These are phyloP conservation scores for Empis stercorea DNA, from an alignment of 2,888 invertebrate species.

Conservation along the genomic window DNA sequence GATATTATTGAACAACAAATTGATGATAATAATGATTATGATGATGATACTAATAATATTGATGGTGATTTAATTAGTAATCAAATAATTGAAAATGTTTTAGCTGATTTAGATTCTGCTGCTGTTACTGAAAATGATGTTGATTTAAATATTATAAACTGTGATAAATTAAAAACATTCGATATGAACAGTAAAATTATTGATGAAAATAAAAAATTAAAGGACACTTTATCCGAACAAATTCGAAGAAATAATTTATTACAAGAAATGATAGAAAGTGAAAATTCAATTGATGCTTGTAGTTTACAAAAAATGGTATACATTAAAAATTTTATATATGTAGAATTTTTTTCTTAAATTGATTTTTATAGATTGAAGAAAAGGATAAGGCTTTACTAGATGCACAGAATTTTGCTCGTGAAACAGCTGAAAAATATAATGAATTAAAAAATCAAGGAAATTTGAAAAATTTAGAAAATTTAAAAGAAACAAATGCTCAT, in stretches of 20 bases:
- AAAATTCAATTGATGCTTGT: conserved; percentile 11
- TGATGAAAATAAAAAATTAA: conserved; percentile 13
- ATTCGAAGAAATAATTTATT: conserved; percentile 13
- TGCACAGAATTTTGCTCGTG: conserved; percentile 11
- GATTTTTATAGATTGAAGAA: conserved; percentile 8
- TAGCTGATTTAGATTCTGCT: conserved; percentile 8
- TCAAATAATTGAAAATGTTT: conserved; percentile 13
- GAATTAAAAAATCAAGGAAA: conserved; percentile 8
- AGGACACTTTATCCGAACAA: conserved; percentile 13
- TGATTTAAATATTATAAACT: conserved; percentile 3
- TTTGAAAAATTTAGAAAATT: conserved; percentile 9
- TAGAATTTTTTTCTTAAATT: not conserved
- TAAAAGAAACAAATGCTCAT: conserved; percentile 13
- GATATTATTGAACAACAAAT: not conserved
- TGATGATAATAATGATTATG: conserved; percentile 6
- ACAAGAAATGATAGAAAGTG: conserved; percentile 15
- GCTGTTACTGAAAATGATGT: no score
- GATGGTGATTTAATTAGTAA: conserved; percentile 10
- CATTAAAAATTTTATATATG: not conserved
- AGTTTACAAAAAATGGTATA: conserved; percentile 12
- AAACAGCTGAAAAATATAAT: conserved; percentile 12
- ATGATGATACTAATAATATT: conserved; percentile 5
- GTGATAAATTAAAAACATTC: conserved; percentile 1
- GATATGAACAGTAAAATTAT: conserved; percentile 7
- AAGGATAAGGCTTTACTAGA: conserved; percentile 10